Percentiles rank a stretch among this genome's conserved stretches.
Evolutionary conservation across 1,140 invertebrate species (phyloP).

Genomic region (Formica selysi): DNA sequence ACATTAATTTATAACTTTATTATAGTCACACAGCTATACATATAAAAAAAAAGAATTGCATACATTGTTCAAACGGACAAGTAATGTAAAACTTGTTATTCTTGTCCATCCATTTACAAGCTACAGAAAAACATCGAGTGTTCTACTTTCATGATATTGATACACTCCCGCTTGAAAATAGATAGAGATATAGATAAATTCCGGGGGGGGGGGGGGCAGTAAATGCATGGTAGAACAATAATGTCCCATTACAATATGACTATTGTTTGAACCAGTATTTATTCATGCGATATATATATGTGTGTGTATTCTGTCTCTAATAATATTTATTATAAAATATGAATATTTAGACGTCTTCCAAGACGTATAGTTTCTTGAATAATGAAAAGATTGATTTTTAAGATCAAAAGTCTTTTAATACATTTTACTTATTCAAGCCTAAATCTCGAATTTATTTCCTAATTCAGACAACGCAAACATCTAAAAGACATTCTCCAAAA

Average conservation of each 20-base stretch:
- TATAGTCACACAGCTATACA: too few relatives aligned
- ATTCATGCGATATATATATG: neutral
- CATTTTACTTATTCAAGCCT: neutral
- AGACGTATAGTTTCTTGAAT: neutral
- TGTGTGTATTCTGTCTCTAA: neutral
- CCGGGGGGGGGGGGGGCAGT: neutral
- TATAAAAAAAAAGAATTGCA: too few relatives aligned
- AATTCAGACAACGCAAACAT: neutral
- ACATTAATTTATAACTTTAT: neutral
- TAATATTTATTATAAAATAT: neutral
- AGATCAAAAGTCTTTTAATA: neutral
- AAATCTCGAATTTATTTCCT: neutral
- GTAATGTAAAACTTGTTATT: neutral
- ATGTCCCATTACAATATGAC: conserved; percentile 30
- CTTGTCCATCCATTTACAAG: neutral
- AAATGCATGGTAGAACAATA: conserved; percentile 25
- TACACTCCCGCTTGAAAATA: neutral
- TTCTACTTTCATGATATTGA: conserved; percentile 21
- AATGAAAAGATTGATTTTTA: conserved; percentile 2
- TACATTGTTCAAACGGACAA: neutral
- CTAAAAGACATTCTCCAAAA: neutral
- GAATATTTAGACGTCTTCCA: neutral
- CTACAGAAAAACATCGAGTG: neutral
- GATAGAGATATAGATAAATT: conserved; percentile 22
- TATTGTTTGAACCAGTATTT: conserved; percentile 10